Conservation (phyloP, 1,140 invertebrate genomes). For the Trichonephila inaurata region DNA sequence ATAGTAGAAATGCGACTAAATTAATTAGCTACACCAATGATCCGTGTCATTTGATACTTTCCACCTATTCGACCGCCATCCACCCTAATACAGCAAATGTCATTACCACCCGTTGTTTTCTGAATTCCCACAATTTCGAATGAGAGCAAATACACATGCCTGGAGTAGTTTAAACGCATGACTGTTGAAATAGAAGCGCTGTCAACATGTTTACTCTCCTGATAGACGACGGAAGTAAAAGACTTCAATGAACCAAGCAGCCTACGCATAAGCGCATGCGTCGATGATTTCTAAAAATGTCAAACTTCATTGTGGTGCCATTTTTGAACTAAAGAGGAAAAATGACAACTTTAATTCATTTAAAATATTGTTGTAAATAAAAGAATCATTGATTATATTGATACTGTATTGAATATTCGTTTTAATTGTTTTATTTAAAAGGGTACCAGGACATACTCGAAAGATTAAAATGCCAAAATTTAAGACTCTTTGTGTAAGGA, state of each 20-base stretch:
- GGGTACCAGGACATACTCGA: too few relatives aligned
- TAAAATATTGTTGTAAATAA: too few relatives aligned
- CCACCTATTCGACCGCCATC: background rate
- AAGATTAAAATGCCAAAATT: too few relatives aligned
- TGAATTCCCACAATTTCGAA: background rate
- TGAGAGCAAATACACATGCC: background rate
- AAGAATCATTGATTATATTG: too few relatives aligned
- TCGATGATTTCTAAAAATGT: too few relatives aligned
- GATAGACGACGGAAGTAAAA: slow-evolving; percentile 5
- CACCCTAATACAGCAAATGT: background rate
- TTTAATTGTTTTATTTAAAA: too few relatives aligned
- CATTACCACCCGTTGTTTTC: background rate
- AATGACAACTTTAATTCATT: too few relatives aligned
- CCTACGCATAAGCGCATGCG: slow-evolving; percentile 18
- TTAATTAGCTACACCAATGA: background rate
- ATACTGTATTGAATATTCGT: too few relatives aligned
- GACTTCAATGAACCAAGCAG: slow-evolving; percentile 36
- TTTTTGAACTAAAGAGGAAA: background rate
- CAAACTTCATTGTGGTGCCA: background rate
- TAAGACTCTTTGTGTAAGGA: too few relatives aligned
- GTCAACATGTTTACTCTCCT: slow-evolving; percentile 44
- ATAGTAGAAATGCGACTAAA: too few relatives aligned
- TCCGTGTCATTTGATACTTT: background rate
- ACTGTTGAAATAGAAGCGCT: background rate
- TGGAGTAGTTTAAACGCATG: background rate